Evolutionary conservation across 2,113 vertebrate species (phyloP), one percentile per base, ranked within the genome.

Genomic region (Oceanodroma tethys): DNA sequence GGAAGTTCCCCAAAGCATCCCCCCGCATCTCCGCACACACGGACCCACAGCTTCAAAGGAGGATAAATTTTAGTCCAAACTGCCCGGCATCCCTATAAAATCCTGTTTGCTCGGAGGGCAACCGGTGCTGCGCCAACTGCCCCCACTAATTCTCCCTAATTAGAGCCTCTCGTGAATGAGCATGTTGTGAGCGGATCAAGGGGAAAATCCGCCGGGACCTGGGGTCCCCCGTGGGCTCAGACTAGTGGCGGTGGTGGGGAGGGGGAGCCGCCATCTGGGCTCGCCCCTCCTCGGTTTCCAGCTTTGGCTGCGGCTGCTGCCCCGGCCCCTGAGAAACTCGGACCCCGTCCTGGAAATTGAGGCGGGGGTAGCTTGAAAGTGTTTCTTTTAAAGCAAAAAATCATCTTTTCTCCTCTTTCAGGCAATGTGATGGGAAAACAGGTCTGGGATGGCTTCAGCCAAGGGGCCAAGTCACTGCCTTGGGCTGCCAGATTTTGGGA

Each of bases 181-280:
- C 67, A n/a, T 22, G 16, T 16, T 53, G 87, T 65, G 91, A 88
- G 76, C 32, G 59, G 88, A 94, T 87, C 87, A 95, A 59, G 87
- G 78, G 66, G 66, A 59, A 81, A 94, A 96, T 91, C 88, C 25
- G 9, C 36, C 2, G 1, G 79, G 82, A 53, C 42, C 70, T 36
- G 60, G 75, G 70, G 73, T 80, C 68, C 66, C 68, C 53, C 4
- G 8, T 12, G 11, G 95, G 90, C 86, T 88, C 92, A 96, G 95
- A 81, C 84, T 2, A 4, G 5, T 1, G 29, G 11, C 1, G 38
- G 1, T 8, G 56, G 12, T 10, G 90, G 79, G 66, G 55, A 36
- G 86, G 67, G 89, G 80, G 63, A 45, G 68, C 59, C 3, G 21
- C 97, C 96, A 95, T 93, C 95, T 96, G 93, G 65, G 60, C 79